A percentile compares a stretch with the other conserved stretches of the same genome.
These are phyloP conservation scores for Coleophora deauratella DNA, from an alignment of 2,888 invertebrate genomes.

Conservation along the genomic window DNA sequence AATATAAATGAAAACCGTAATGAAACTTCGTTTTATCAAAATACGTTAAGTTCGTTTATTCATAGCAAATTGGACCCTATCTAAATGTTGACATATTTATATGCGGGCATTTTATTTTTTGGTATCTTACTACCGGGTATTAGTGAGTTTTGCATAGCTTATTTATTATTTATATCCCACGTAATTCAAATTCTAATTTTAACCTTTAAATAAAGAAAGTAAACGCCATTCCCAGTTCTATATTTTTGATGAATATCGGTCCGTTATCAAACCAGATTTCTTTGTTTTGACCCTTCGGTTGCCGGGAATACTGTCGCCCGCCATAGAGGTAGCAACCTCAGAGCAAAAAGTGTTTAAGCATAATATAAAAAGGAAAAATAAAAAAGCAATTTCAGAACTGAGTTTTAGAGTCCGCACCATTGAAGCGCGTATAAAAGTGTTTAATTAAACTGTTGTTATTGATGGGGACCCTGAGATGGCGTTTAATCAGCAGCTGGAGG, in stretches of 20 bases:
- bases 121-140: too few relatives aligned
- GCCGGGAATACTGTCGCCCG: conserved; percentile 15
- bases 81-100: conserved; percentile 41
- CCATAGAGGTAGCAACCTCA: too few relatives aligned
- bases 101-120: conserved; percentile 31
- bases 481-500: conserved; percentile 62
- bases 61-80: conserved; percentile 34
- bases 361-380: conserved; percentile 17
- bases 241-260: too few relatives aligned
- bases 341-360: too few relatives aligned
- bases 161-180: too few relatives aligned
- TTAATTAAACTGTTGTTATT: conserved; percentile 72
- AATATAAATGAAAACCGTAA: conserved; percentile 16
- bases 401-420: conserved; percentile 49
- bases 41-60: conserved; percentile 21
- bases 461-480: conserved; percentile 69
- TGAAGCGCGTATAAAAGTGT: conserved; percentile 66
- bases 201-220: not conserved
- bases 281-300: conserved; percentile 39
- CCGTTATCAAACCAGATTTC: conserved; percentile 16
- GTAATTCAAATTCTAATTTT: too few relatives aligned
- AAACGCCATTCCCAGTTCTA: too few relatives aligned
- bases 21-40: conserved; percentile 35
- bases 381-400: conserved; percentile 56
- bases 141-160: too few relatives aligned